phyloP scores from a whole-genome alignment of 2,113 vertebrate genomes.

The Catharus minimus region DNA sequence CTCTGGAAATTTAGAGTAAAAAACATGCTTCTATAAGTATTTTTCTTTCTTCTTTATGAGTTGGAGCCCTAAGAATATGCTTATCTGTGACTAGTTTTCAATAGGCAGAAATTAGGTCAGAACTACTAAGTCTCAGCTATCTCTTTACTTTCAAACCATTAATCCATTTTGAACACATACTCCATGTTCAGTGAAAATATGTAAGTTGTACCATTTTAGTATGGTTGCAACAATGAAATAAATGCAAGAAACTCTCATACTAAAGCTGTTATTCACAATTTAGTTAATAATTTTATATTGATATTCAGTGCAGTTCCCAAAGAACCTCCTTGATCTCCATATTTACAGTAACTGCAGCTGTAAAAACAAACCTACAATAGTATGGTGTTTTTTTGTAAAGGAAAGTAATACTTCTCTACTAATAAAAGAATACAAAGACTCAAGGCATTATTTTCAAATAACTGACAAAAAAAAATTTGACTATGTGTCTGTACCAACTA shows the following conservation, averaged over 20 bases:
- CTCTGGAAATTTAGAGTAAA: background rate
- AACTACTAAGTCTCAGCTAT: background rate
- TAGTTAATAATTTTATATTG: background rate
- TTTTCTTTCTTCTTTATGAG: background rate
- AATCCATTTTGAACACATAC: background rate
- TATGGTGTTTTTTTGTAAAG: background rate
- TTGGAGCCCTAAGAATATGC: background rate
- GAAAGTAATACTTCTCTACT: background rate
- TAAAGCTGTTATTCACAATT: background rate
- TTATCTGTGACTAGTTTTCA: background rate
- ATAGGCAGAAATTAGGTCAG: background rate
- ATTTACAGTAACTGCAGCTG: background rate
- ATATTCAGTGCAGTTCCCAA: background rate
- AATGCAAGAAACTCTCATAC: background rate
- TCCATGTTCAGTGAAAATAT: background rate
- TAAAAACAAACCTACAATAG: background rate
- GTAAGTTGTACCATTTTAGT: background rate
- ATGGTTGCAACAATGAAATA: background rate
- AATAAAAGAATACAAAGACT: background rate
- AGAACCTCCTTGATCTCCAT: background rate
- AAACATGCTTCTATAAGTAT: background rate
- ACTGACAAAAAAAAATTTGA: background rate
- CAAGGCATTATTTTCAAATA: background rate
- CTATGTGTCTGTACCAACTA: background rate
- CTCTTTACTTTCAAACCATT: background rate